Conservation (phyloP, 23 tunicate genomes). For the Aplidium turbinatum region DNA sequence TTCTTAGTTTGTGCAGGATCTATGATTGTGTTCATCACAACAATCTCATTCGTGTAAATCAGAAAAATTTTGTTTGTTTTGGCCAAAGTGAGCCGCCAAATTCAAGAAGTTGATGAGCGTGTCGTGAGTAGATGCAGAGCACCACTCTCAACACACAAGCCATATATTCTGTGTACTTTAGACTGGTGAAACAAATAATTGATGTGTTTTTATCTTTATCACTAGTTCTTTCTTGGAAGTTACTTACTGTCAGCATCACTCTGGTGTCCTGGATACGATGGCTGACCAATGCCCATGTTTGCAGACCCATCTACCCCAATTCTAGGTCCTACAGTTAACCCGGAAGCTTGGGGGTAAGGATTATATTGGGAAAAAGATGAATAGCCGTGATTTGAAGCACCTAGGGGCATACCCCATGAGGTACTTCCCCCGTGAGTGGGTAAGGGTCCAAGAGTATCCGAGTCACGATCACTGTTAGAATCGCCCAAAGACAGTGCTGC, state of each 20-base stretch:
- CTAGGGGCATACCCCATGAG: slow-evolving; percentile 42
- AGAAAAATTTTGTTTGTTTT: no score
- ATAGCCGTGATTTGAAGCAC: slow-evolving; percentile 21
- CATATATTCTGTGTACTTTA: no score
- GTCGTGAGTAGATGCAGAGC: no score
- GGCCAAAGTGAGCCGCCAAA: no score
- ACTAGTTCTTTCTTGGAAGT: background rate
- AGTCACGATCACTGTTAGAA: slow-evolving; percentile 94
- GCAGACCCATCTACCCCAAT: slow-evolving; percentile 6
- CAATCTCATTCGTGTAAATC: no score
- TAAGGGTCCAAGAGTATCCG: slow-evolving; percentile 81
- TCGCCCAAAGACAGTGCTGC: slow-evolving; percentile 77
- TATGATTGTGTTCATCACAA: no score
- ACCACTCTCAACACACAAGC: no score
- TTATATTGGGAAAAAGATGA: slow-evolving; percentile 51
- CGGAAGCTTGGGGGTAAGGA: slow-evolving; percentile 28
- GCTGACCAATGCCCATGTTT: background rate
- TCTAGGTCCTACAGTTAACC: slow-evolving; percentile 26
- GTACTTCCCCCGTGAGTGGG: slow-evolving; percentile 42
- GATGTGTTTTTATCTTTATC: no score
- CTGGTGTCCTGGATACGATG: slow-evolving; percentile 47
- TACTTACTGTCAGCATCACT: slow-evolving; percentile 56
- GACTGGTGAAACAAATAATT: no score
- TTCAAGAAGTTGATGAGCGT: no score
- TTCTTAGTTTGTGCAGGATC: no score